A percentile compares a stretch with the other conserved stretches of the same genome.
phyloP scores from a whole-genome alignment of 2,113 vertebrate genomes.

The Catharus bicknelli region DNA sequence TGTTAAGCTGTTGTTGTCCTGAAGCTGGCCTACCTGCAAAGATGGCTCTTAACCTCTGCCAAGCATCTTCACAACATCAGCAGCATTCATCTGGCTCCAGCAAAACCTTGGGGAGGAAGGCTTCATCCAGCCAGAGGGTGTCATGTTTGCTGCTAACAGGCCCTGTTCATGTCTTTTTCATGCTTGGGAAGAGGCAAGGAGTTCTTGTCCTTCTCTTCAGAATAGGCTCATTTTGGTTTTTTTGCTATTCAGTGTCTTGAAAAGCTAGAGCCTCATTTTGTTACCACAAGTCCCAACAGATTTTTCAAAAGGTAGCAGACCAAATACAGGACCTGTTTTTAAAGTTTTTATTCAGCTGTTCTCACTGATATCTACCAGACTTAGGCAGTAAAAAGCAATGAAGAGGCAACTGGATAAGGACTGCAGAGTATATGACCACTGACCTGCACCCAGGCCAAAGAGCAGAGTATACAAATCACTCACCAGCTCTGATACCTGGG shows the following conservation, averaged over 20 bases:
- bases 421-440: neutral
- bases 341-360: slow-evolving; percentile 11
- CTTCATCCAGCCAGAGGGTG: neutral
- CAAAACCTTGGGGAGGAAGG: neutral
- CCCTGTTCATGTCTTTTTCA: neutral
- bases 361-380: neutral
- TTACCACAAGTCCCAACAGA: neutral
- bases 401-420: neutral
- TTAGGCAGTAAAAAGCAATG: neutral
- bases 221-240: neutral
- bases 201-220: neutral
- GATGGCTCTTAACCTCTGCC: neutral
- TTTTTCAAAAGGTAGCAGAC: neutral
- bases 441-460: neutral
- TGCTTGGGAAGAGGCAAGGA: neutral
- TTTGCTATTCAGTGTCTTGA: neutral
- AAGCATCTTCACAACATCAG: neutral
- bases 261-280: neutral
- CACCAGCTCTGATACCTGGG: neutral
- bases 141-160: neutral
- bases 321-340: neutral
- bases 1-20: neutral
- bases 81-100: neutral
- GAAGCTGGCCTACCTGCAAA: neutral
- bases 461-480: neutral